These are phyloP conservation scores for Pollachius pollachius DNA, from an alignment of 2,113 vertebrate species.

Conservation along the genomic window DNA sequence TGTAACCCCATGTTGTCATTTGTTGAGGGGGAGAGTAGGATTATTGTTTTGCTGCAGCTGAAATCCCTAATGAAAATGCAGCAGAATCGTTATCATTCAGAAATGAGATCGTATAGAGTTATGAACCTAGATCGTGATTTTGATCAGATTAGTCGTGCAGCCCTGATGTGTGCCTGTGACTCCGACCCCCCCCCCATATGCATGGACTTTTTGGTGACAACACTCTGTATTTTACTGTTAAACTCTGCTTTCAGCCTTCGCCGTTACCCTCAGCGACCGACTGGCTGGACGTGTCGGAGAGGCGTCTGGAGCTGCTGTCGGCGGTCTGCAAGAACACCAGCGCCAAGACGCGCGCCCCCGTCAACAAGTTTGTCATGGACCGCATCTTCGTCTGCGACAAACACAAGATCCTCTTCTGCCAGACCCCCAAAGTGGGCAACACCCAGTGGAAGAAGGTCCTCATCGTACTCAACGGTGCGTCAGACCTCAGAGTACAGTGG, in stretches of 20 bases:
- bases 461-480: conserved; percentile 92
- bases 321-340: conserved; percentile 81
- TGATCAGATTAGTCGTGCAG: too few relatives aligned
- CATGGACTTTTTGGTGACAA: too few relatives aligned
- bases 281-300: conserved; percentile 74
- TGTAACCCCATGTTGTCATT: too few relatives aligned
- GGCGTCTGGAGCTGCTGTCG: conserved; percentile 80
- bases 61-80: too few relatives aligned
- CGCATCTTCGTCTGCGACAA: conserved; percentile 98
- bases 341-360: conserved; percentile 80
- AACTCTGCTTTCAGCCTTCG: conserved; percentile 69
- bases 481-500: conserved; percentile 13
- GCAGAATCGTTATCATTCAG: too few relatives aligned
- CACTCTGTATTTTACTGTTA: too few relatives aligned
- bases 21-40: too few relatives aligned
- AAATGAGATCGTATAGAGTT: too few relatives aligned
- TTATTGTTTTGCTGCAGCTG: too few relatives aligned
- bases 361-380: conserved; percentile 94
- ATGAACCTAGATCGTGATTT: too few relatives aligned
- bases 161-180: too few relatives aligned
- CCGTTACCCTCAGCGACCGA: conserved; percentile 46
- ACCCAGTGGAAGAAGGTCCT: conserved; percentile 99
- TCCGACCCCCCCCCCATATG: too few relatives aligned
- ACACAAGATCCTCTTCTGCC: conserved; percentile 96
- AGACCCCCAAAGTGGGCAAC: conserved; percentile 98